Evolutionary conservation across 2,888 invertebrate species (phyloP), one percentile per base, ranked within the genome.

Genomic region (Latrodectus hesperus): DNA sequence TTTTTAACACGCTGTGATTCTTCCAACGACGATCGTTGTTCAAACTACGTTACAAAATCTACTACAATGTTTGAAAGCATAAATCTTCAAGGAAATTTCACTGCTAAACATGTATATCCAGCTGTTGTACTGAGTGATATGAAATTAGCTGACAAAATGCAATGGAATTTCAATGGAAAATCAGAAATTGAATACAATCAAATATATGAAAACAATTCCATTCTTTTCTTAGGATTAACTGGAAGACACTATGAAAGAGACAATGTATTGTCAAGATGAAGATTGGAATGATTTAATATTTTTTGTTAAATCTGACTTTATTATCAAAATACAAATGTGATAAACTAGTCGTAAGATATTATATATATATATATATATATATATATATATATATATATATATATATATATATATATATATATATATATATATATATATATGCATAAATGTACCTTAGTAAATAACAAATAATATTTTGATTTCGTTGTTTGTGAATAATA

Each of bases 61-160:
- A 9, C 68, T 3, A 84, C 84, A 17, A 16, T 77, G 11, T 84
- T 84, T 38, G 9, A 60, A 12, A 49, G n/a, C 9, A 64, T 76
- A 10, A 16, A 77, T 10, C 49, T 84, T 12, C 53, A 1, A 10
- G 84, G 76, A 5, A 22, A 53, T 6, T 84, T 84, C 49, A 14
- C 9, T 3, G 76, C 76, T n/a, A 55, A 64, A 38, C 22, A 84
- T 71, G 77, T 84, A 9, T 84, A 84, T 71, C 84, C 77, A 1
- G 51, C 17, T 64, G 71, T 53, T 9, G 55, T 84, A 9, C 17
- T 70, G 6, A 84, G 71, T 53, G 71, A 65, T 22, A 11, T 76
- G 17, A 38, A 52, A 22, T 52, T 84, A 16, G 17, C 60, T 38
- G 17, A 65, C 22, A 64, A 17, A 77, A 49, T 60, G 12, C 70